phyloP scores from a whole-genome alignment of 2,113 vertebrate genomes.

The Mus musculus region GRCm39 chr19:22160501-22161000 shows the following conservation, averaged over 20 bases:
- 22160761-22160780: neutral
- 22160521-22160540: neutral
- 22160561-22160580: neutral
- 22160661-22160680: neutral
- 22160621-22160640: neutral
- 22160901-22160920: neutral
- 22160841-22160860: neutral
- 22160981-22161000: neutral
- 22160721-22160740: neutral
- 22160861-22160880: neutral
- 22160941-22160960: neutral
- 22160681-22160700: neutral
- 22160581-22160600: neutral
- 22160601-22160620: constrained; percentile 21
- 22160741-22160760: neutral
- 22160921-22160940: neutral
- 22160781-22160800: neutral
- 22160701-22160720: neutral
- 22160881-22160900: neutral
- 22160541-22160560: neutral
- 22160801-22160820: neutral
- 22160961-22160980: neutral
- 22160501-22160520: neutral
- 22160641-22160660: neutral
- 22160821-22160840: neutral